These are phyloP conservation scores for Hydrozoanthus tunicans DNA, from an alignment of 64 coral and sea anemone species.

Conservation along the genomic window DNA sequence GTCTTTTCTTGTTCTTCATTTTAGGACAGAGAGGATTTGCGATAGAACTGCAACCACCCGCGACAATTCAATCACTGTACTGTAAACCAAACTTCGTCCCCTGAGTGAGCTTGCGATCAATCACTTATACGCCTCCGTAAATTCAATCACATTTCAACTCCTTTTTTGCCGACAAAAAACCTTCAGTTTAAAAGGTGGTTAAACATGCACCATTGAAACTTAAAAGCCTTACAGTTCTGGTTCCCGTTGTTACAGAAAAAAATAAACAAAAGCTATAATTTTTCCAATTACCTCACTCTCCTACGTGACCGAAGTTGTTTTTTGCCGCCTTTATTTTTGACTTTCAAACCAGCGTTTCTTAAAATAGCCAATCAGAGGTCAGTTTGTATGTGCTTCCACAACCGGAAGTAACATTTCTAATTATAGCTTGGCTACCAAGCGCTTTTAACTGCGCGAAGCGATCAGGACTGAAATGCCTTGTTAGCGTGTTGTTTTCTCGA, in stretches of 20 bases:
- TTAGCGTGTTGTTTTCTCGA: neutral
- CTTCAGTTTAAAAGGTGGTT: neutral
- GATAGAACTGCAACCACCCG: neutral
- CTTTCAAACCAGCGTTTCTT: constrained; percentile 17
- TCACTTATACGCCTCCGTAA: neutral
- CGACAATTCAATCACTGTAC: neutral
- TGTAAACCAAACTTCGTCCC: neutral
- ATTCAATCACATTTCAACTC: neutral
- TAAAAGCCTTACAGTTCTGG: neutral
- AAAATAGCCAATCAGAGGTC: constrained; percentile 20
- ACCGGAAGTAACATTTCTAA: constrained; percentile 32
- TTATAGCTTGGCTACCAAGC: constrained; percentile 54
- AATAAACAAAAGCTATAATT: too few relatives aligned
- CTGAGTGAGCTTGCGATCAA: neutral
- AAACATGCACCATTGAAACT: neutral
- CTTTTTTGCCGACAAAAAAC: neutral
- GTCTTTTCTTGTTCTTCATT: constrained; percentile 13
- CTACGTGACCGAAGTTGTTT: constrained; percentile 23
- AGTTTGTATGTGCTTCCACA: neutral
- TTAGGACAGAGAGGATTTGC: neutral
- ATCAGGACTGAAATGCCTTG: neutral
- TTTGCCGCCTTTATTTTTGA: constrained; percentile 6
- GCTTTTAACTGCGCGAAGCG: neutral
- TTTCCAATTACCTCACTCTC: too few relatives aligned
- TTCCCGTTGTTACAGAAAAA: neutral